Base-by-base conservation (phyloP, 2,888 invertebrate genomes). In the Drosophila emarginata region DNA sequence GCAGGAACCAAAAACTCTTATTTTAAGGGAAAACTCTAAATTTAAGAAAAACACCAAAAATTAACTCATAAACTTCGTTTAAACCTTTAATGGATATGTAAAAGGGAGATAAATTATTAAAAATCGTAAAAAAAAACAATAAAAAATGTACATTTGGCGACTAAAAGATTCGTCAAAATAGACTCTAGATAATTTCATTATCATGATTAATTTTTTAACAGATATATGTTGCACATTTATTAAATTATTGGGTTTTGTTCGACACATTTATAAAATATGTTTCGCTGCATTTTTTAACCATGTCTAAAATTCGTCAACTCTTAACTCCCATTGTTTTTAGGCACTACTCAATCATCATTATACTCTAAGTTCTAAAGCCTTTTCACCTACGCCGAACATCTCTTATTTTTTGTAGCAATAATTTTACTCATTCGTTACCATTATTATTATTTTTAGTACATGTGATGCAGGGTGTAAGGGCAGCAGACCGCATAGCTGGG, bases 401-500 rank as follows among this genome's bases (percentile, higher is more conserved):
- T 37, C 12, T 12, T 6, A n/a, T n/a, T 7, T 6, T 37, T 50
- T 59, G 26, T 82, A 36, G 57, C 40, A 36, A 23, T 50, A 36
- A 23, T 45, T 14, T 28, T 37, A 21, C 15, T 4, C 40, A 12
- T 39, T 15, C 9, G 11, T n/a, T 28, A 15, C 23, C 3, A 12
- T 7, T 28, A 2, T 37, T 28, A 2, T 37, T 28, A 9, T 45
- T 45, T 11, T 45, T 72, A 89, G 58, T 89, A 89, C 79, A 77
- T 87, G 63, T 91, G 90, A 56, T 90, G 90, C 76, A 89, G 72
- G 54, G 89, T 90, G 65, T 90, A 90, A 53, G 89, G 89, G 67
- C 89, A 91, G 74, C 91, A 90, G 32, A 91, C 88, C 11, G 91
- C 89, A 23, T 92, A 94, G 73, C 94, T 93, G 0, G 96, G 96